phyloP scores from a whole-genome alignment of 2,797 vertebrate genomes.

The Sebastes steindachneri region DNA sequence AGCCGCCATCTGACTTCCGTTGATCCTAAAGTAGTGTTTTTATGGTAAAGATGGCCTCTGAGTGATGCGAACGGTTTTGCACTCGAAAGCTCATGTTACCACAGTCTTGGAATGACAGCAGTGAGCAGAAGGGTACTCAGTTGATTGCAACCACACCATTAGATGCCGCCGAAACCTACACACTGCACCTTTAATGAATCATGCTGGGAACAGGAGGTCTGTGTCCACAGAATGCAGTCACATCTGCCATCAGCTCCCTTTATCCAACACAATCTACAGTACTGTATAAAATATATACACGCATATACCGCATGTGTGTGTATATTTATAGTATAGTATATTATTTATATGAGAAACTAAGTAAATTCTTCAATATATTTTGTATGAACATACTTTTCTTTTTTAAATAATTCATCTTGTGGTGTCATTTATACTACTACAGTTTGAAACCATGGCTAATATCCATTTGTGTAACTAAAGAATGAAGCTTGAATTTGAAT shows the following conservation, averaged over 20 bases:
- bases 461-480: not conserved
- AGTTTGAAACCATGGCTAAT: not conserved
- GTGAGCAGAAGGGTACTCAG: too few relatives aligned
- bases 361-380: not conserved
- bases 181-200: too few relatives aligned
- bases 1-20: too few relatives aligned
- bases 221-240: not conserved
- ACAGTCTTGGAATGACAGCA: too few relatives aligned
- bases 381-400: not conserved
- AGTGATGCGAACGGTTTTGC: too few relatives aligned
- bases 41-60: too few relatives aligned
- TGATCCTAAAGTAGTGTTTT: too few relatives aligned
- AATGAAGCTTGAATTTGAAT: not conserved
- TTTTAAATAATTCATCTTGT: not conserved
- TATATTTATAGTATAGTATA: not conserved
- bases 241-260: not conserved
- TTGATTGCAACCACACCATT: too few relatives aligned
- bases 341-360: not conserved
- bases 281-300: not conserved
- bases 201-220: too few relatives aligned
- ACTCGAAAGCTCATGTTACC: too few relatives aligned
- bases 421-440: not conserved
- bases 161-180: too few relatives aligned
- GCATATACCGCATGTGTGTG: not conserved
- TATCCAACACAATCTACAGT: not conserved